These are phyloP conservation scores for Caenorhabditis sp. DNA, from an alignment of 2,888 invertebrate genomes.

Conservation along the genomic window DNA sequence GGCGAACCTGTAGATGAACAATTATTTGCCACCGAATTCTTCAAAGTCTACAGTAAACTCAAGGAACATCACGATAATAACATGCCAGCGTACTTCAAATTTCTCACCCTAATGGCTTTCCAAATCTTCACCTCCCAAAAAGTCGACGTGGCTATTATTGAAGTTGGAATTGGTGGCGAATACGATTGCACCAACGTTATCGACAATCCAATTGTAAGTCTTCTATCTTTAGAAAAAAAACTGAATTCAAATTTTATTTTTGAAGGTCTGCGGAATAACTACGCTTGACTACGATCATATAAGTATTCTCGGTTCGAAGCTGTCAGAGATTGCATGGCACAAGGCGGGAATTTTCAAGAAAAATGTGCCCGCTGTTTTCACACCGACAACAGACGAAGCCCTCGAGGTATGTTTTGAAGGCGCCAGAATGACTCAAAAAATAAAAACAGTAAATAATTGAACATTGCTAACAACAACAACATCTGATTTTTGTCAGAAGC, in stretches of 20 bases:
- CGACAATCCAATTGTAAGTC: slow-evolving; percentile 30
- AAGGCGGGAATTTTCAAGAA: slow-evolving; percentile 93
- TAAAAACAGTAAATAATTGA: not conserved
- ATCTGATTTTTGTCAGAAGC: no score
- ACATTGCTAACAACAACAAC: no score
- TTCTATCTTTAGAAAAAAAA: not conserved
- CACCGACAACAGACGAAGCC: slow-evolving; percentile 74
- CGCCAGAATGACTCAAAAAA: not conserved
- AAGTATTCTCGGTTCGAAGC: slow-evolving; percentile 81
- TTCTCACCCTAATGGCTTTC: slow-evolving; percentile 89
- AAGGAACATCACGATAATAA: slow-evolving; percentile 38
- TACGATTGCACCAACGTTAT: slow-evolving; percentile 92
- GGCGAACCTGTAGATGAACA: slow-evolving; percentile 82
- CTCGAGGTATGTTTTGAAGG: slow-evolving; percentile 75
- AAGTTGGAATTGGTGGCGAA: slow-evolving; percentile 96
- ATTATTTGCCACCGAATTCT: slow-evolving; percentile 83
- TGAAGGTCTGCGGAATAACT: slow-evolving; percentile 86
- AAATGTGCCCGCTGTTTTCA: slow-evolving; percentile 50
- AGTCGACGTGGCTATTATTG: slow-evolving; percentile 88
- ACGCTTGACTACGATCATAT: slow-evolving; percentile 91
- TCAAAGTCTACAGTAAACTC: slow-evolving; percentile 73
- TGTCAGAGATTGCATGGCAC: slow-evolving; percentile 89
- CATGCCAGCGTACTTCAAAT: slow-evolving; percentile 83
- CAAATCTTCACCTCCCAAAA: slow-evolving; percentile 83
- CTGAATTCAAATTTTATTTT: slow-evolving; percentile 3